A percentile compares a stretch with the other conserved stretches of the same genome.
These are phyloP conservation scores for Tetragnatha montana DNA, from an alignment of 2,888 invertebrate genomes.

Conservation along the genomic window DNA sequence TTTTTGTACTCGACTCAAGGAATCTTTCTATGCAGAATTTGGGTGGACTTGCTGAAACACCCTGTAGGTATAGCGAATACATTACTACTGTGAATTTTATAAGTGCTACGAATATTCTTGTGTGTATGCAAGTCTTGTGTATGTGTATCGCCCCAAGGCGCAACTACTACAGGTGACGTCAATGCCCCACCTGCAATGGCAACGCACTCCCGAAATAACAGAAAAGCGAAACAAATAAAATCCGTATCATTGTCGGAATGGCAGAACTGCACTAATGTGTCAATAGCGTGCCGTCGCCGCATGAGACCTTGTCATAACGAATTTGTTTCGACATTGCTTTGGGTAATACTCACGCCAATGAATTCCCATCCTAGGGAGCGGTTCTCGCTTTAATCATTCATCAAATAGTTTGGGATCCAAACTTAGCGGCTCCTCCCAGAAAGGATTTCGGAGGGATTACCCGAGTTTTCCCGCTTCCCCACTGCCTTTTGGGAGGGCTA, in stretches of 20 bases:
- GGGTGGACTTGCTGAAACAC: too few relatives aligned
- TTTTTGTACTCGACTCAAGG: too few relatives aligned
- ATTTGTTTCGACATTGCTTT: constrained; percentile 66
- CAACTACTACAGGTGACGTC: too few relatives aligned
- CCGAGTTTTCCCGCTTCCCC: neutral
- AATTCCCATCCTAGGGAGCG: constrained; percentile 38
- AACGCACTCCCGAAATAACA: constrained; percentile 25
- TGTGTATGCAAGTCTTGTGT: too few relatives aligned
- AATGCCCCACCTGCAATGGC: neutral
- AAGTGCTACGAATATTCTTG: too few relatives aligned
- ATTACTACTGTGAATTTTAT: too few relatives aligned
- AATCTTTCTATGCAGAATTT: too few relatives aligned
- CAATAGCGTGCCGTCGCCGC: constrained; percentile 56
- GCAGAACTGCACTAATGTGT: constrained; percentile 55
- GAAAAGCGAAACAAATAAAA: constrained; percentile 25
- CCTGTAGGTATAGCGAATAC: too few relatives aligned
- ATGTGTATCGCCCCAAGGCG: too few relatives aligned
- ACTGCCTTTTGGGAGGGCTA: neutral
- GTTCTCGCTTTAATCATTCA: constrained; percentile 54
- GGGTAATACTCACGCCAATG: constrained; percentile 63
- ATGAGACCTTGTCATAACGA: constrained; percentile 65
- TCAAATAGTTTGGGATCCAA: constrained; percentile 20
- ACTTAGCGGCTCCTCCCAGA: constrained; percentile 32
- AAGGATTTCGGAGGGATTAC: neutral
- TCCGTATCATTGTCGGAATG: constrained; percentile 48